Percentiles rank a stretch among this genome's conserved stretches.
Evolutionary conservation across 2,797 vertebrate species (phyloP).

Genomic region (Amblyraja radiata): DNA sequence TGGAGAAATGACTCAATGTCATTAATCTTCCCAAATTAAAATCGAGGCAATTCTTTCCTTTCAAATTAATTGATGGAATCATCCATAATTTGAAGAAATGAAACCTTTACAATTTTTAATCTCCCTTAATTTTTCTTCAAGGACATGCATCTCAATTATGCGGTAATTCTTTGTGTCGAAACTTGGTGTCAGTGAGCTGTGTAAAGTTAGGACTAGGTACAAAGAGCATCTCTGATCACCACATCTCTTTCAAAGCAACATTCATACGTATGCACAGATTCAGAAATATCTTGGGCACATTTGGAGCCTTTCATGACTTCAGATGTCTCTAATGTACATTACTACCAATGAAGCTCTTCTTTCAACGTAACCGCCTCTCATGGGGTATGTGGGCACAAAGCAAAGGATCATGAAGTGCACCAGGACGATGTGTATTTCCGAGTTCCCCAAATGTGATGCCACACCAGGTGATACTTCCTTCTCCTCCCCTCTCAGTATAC

Average conservation of each 20-base stretch:
- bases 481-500: too few relatives aligned
- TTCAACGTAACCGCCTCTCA: not conserved
- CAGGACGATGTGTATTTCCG: not conserved
- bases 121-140: not conserved
- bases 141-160: not conserved
- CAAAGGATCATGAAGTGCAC: not conserved
- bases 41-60: not conserved
- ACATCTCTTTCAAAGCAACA: not conserved
- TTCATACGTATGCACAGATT: not conserved
- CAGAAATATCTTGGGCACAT: not conserved
- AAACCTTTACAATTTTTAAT: not conserved
- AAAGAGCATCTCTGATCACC: not conserved
- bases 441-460: too few relatives aligned
- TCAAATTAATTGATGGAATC: not conserved
- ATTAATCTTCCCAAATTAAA: not conserved
- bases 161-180: not conserved
- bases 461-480: too few relatives aligned
- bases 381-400: not conserved
- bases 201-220: not conserved
- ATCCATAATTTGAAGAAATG: not conserved
- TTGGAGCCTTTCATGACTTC: not conserved
- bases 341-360: not conserved
- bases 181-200: not conserved
- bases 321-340: not conserved
- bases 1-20: not conserved